Evolutionary conservation across 2,113 vertebrate species (phyloP).

Genomic region (Rhinolophus ferrumequinum): DNA sequence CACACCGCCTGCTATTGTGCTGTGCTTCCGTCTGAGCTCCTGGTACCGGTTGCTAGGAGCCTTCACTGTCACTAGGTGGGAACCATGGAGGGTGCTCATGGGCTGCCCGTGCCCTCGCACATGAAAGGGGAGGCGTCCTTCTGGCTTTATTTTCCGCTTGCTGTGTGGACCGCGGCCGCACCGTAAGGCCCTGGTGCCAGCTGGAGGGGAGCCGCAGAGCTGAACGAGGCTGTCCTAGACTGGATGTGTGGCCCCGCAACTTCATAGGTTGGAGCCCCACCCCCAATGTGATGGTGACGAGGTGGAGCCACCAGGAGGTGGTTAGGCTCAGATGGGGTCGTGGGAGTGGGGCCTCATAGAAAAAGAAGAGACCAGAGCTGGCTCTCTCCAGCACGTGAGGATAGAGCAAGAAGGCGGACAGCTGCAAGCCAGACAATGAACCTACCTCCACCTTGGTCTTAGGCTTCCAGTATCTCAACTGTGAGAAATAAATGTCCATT

Average conservation of each 20-base stretch:
- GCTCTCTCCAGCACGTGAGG: neutral
- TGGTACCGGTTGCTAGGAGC: neutral
- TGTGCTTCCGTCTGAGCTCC: neutral
- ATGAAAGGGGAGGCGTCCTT: neutral
- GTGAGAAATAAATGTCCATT: neutral
- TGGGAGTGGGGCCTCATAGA: neutral
- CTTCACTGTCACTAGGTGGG: neutral
- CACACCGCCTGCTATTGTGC: neutral
- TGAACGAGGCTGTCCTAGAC: rapidly evolving
- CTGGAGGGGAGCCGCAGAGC: neutral
- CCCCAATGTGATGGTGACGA: neutral
- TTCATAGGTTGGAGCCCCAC: rapidly evolving
- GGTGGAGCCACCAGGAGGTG: neutral
- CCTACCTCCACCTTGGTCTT: neutral
- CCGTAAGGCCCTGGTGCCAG: neutral
- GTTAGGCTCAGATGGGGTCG: neutral
- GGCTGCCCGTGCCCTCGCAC: neutral
- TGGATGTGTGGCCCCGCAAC: neutral
- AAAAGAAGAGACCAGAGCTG: neutral
- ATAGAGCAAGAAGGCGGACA: neutral
- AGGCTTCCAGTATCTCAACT: neutral
- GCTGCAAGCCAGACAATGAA: neutral
- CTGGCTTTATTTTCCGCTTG: neutral
- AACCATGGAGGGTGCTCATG: rapidly evolving
- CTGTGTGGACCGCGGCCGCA: neutral